These are phyloP conservation scores for Hydropotes inermis DNA, from an alignment of 2,113 vertebrate species.

Conservation along the genomic window DNA sequence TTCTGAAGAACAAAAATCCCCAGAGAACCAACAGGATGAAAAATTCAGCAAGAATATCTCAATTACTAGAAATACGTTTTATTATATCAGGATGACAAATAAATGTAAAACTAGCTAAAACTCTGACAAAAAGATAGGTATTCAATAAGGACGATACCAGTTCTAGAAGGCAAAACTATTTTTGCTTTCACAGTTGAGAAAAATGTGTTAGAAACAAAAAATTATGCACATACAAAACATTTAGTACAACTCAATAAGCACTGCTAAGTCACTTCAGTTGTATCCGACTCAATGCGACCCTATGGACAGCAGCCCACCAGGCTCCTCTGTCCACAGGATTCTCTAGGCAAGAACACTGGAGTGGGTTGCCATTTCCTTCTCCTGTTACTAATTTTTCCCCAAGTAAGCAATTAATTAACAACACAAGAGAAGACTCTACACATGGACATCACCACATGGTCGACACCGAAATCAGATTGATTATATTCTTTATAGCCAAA, in stretches of 20 bases:
- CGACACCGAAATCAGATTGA: too few relatives aligned
- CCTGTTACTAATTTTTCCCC: too few relatives aligned
- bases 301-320: too few relatives aligned
- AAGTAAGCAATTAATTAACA: too few relatives aligned
- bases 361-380: too few relatives aligned
- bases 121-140: neutral
- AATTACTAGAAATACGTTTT: neutral
- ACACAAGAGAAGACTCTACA: too few relatives aligned
- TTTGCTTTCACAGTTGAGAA: neutral
- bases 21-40: neutral
- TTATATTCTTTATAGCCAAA: too few relatives aligned
- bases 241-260: neutral
- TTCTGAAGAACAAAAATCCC: neutral
- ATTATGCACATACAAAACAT: neutral
- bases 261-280: too few relatives aligned
- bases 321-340: too few relatives aligned
- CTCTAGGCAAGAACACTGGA: too few relatives aligned
- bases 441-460: too few relatives aligned
- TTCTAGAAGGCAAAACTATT: neutral
- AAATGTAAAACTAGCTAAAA: neutral
- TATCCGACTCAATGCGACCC: too few relatives aligned
- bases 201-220: neutral
- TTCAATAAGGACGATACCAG: neutral
- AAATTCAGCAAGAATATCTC: neutral
- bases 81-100: neutral